Base-by-base conservation (phyloP, 2,113 vertebrate species). In the Chaenogobius annularis region DNA sequence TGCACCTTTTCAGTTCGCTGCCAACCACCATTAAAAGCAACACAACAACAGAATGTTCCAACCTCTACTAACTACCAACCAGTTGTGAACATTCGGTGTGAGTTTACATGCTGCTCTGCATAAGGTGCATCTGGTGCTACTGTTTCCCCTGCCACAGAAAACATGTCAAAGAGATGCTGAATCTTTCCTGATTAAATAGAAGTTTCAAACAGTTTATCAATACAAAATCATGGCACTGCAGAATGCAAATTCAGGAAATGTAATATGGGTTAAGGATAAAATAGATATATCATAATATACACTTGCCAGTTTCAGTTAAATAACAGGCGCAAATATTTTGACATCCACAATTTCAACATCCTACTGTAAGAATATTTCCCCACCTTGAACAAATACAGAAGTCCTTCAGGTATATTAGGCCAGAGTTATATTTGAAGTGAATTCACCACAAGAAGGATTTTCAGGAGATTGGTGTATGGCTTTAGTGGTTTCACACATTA, bases 401-500 rank as follows among this genome's bases (percentile, higher is more conserved):
- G 17, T 40, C 61, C 61, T 63, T 61, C 58, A 61, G 61, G 35
- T 62, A 40, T 40, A 40, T 40, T 8, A 37, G 17, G 17, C 14
- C 59, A 37, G 14, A 61, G 35, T 63, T 40, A 63, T n/a, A 63
- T n/a, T 40, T n/a, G 58, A 61, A 17, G 5, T 35, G 58, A 10
- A 5, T 23, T 58, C 23, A 14, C 58, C 58, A 35, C 26, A 43
- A 11, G 35, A 63, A n/a, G 8, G 35, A 63, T 63, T 63, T 63
- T 63, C 5, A 17, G 19, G 35, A 19, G 31, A 63, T 35, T 14
- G 26, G 12, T 59, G 14, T 9, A 61, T 61, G 58, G 15, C 7
- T 61, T 61, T 61, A 15, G 58, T 61, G 58, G 58, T 35, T 61
- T 61, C 23, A 61, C 58, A 61, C 58, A 61, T 35, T 17, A 61